phyloP scores from a whole-genome alignment of 2,888 invertebrate genomes.

The Synanthedon tipuliformis region DNA sequence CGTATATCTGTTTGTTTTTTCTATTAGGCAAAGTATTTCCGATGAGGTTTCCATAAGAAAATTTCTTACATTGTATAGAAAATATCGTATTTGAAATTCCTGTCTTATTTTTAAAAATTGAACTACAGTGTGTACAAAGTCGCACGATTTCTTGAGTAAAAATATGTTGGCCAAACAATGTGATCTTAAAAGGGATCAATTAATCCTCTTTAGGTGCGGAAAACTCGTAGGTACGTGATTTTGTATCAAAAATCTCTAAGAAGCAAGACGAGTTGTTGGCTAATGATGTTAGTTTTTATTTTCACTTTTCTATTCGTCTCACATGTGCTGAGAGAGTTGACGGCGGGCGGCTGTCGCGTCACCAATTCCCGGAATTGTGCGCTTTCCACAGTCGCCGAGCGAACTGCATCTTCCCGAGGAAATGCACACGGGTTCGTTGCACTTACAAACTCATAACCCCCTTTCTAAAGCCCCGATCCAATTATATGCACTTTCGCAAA shows the following conservation, averaged over 20 bases:
- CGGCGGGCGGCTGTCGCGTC: conserved; percentile 22
- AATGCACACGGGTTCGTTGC: conserved; percentile 66
- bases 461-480: conserved; percentile 70
- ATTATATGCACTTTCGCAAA: conserved; percentile 72
- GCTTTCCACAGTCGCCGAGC: conserved; percentile 51
- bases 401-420: conserved; percentile 63
- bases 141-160: no score
- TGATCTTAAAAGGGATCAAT: no score
- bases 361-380: conserved; percentile 55
- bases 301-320: conserved; percentile 54
- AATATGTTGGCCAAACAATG: no score
- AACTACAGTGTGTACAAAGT: no score
- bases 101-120: no score
- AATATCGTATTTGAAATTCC: no score
- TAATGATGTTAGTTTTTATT: conserved; percentile 15
- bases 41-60: no score
- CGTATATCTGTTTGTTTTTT: no score
- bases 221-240: no score
- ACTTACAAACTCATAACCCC: conserved; percentile 71
- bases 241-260: not conserved
- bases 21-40: no score
- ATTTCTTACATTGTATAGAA: no score
- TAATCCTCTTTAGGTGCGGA: no score
- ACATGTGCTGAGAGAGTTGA: conserved; percentile 29
- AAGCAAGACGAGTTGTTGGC: not conserved